A percentile compares a stretch with the other conserved stretches of the same genome.
phyloP scores from a whole-genome alignment of 2,888 invertebrate genomes.

The Pseudococcus jackbeardsleyi region DNA sequence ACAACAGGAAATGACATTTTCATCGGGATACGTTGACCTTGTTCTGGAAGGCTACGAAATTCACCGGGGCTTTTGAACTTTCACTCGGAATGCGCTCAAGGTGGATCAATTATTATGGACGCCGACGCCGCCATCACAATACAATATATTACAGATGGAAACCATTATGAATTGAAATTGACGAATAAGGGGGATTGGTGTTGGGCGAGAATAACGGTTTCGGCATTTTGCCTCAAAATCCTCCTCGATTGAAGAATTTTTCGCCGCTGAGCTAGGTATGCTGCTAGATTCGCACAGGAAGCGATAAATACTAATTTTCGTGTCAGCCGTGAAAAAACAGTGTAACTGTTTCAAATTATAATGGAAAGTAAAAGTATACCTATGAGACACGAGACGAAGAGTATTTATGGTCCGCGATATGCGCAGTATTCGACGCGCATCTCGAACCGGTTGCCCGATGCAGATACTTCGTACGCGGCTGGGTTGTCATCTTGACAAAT shows the following conservation, averaged over 20 bases:
- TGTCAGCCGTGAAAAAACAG: slow-evolving; percentile 31
- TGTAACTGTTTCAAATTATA: slow-evolving; percentile 3
- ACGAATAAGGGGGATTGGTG: neutral
- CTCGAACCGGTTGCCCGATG: neutral
- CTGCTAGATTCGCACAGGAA: neutral
- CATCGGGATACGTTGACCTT: slow-evolving; percentile 20
- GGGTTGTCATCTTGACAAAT: slow-evolving; percentile 22
- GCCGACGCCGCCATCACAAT: neutral
- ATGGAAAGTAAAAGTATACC: slow-evolving; percentile 31
- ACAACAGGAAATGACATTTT: slow-evolving; percentile 45
- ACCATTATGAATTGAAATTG: neutral
- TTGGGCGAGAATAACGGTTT: neutral
- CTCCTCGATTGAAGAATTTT: neutral
- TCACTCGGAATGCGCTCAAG: neutral
- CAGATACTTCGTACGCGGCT: neutral
- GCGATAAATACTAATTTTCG: slow-evolving; percentile 33
- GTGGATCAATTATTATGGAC: neutral
- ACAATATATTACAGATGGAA: neutral
- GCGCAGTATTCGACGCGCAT: neutral
- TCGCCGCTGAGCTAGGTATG: neutral
- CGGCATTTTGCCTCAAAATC: neutral
- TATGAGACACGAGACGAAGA: neutral
- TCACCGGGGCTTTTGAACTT: slow-evolving; percentile 19
- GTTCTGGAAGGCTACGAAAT: neutral
- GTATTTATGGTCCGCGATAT: neutral